phyloP scores from a whole-genome alignment of 2,113 vertebrate species.

The Ptilonorhynchus violaceus region DNA sequence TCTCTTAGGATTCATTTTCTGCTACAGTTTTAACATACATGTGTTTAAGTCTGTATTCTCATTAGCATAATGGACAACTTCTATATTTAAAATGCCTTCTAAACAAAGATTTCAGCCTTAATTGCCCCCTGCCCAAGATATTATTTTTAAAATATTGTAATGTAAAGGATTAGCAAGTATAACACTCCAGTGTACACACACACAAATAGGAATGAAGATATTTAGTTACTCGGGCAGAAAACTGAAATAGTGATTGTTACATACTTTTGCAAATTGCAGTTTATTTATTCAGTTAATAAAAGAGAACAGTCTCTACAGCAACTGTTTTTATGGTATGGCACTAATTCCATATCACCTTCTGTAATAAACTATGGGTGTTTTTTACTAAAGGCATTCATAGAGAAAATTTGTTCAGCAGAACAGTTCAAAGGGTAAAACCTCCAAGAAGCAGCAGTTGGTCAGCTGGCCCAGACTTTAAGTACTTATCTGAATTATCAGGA shows the following conservation, averaged over 20 bases:
- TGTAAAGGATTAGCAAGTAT: background rate
- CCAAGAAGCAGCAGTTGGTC: background rate
- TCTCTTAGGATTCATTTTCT: background rate
- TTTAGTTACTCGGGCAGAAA: background rate
- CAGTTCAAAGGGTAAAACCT: background rate
- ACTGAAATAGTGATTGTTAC: background rate
- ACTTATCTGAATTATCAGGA: background rate
- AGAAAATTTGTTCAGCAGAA: background rate
- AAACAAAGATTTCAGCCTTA: background rate
- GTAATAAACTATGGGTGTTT: background rate
- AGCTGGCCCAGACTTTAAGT: background rate
- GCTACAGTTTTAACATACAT: background rate
- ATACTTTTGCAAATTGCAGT: background rate
- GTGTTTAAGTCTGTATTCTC: background rate
- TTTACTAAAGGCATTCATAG: background rate
- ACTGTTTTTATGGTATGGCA: background rate
- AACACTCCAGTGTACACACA: background rate
- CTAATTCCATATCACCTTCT: background rate
- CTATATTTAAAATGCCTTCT: background rate
- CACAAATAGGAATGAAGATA: background rate
- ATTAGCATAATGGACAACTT: background rate
- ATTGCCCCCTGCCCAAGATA: background rate
- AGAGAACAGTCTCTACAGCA: background rate
- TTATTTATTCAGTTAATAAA: background rate
- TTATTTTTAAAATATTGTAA: background rate